These are phyloP conservation scores for Mythimna loreyi DNA, from an alignment of 2,888 invertebrate genomes.

Conservation along the genomic window DNA sequence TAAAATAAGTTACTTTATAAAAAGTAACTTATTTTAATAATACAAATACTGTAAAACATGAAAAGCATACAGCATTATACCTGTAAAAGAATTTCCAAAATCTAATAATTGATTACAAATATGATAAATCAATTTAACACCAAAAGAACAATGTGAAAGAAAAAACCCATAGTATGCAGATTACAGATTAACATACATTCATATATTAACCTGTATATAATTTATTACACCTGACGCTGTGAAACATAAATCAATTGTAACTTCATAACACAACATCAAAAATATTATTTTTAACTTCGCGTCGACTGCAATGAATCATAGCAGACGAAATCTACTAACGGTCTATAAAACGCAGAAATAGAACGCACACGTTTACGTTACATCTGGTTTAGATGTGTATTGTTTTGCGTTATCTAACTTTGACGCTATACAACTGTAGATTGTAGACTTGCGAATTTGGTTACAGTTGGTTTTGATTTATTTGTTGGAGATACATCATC, in stretches of 20 bases:
- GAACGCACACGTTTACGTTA: conserved; percentile 68
- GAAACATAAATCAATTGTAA: conserved; percentile 41
- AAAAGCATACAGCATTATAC: too few relatives aligned
- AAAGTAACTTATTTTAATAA: too few relatives aligned
- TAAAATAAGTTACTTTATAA: too few relatives aligned
- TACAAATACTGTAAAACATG: too few relatives aligned
- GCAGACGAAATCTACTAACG: conserved; percentile 51
- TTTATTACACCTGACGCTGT: conserved; percentile 27
- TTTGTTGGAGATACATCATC: too few relatives aligned
- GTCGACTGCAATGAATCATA: conserved; percentile 63
- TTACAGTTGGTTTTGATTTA: neutral
- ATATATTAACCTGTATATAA: conserved; percentile 14
- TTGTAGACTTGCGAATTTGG: conserved; percentile 3
- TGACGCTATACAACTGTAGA: conserved; percentile 12
- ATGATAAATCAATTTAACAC: too few relatives aligned
- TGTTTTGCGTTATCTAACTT: conserved; percentile 44
- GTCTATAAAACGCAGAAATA: conserved; percentile 68
- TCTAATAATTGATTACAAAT: too few relatives aligned
- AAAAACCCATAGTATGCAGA: neutral
- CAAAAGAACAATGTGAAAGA: too few relatives aligned
- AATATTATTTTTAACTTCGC: conserved; percentile 33
- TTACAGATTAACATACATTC: conserved; percentile 1
- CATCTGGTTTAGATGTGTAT: conserved; percentile 47
- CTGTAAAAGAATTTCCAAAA: too few relatives aligned
- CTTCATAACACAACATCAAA: conserved; percentile 42